Percentiles rank a stretch among this genome's conserved stretches.
Conservation (phyloP, 1,140 invertebrate species). For the Bombus impatiens region DNA sequence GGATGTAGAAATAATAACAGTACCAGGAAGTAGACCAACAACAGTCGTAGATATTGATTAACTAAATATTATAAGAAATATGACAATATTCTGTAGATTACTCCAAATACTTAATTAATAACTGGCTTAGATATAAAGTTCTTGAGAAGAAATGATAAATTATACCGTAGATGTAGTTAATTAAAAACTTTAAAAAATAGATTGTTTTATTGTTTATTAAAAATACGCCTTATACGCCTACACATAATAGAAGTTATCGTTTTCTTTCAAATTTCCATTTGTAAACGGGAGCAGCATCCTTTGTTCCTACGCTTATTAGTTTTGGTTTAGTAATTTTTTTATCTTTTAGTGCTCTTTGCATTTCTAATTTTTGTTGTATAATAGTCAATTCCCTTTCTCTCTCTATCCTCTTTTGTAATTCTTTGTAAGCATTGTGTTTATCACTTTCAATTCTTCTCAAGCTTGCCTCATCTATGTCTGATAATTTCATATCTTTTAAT, state of each 20-base stretch:
- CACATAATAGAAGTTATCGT: slow-evolving; percentile 61
- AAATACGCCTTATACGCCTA: not conserved
- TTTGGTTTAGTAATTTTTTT: slow-evolving; percentile 86
- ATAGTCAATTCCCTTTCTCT: slow-evolving; percentile 91
- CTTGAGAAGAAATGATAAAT: not conserved
- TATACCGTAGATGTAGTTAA: not conserved
- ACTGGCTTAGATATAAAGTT: not conserved
- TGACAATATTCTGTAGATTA: not conserved
- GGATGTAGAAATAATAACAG: slow-evolving; percentile 8
- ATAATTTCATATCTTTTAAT: slow-evolving; percentile 84
- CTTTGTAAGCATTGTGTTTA: slow-evolving; percentile 88
- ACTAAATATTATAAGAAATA: slow-evolving; percentile 9
- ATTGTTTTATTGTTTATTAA: not conserved
- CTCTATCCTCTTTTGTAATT: slow-evolving; percentile 91
- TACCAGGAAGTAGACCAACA: not conserved
- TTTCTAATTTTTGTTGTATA: slow-evolving; percentile 92
- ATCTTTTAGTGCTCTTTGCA: slow-evolving; percentile 89
- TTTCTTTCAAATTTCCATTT: slow-evolving; percentile 94
- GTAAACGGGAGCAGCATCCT: slow-evolving; percentile 90
- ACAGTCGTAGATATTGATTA: slow-evolving; percentile 26
- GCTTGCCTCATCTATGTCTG: slow-evolving; percentile 82
- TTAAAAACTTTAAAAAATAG: not conserved
- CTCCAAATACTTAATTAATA: not conserved
- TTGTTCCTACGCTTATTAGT: slow-evolving; percentile 86
- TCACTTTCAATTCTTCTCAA: slow-evolving; percentile 84